Evolutionary conservation across 1,140 invertebrate species (phyloP).

Genomic region (Tenebrio molitor): DNA sequence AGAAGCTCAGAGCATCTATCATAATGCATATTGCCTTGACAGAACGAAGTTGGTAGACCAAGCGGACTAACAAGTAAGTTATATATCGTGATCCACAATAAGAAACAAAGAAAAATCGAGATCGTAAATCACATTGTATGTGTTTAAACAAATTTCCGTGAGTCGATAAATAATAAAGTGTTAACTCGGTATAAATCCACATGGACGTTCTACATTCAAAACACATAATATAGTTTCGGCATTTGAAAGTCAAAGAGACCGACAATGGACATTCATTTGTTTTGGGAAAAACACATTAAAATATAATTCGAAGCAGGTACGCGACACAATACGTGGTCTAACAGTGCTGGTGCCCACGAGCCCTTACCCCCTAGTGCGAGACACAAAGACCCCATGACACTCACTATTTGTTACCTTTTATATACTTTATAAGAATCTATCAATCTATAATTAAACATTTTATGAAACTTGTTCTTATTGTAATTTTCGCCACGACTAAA

Average conservation of each 20-base stretch:
- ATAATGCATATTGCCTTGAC: slow-evolving; percentile 49
- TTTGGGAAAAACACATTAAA: slow-evolving; percentile 65
- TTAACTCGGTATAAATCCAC: slow-evolving; percentile 61
- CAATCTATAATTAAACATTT: slow-evolving; percentile 63
- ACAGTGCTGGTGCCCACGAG: slow-evolving; percentile 48
- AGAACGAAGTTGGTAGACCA: slow-evolving; percentile 57
- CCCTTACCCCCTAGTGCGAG: slow-evolving; percentile 45
- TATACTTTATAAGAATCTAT: slow-evolving; percentile 61
- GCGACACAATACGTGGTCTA: slow-evolving; percentile 62
- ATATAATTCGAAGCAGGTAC: slow-evolving; percentile 64
- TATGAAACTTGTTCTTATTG: slow-evolving; percentile 53
- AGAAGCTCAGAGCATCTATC: slow-evolving; percentile 46
- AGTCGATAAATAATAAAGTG: slow-evolving; percentile 62
- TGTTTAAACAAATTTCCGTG: slow-evolving; percentile 61
- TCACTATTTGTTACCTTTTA: slow-evolving; percentile 64
- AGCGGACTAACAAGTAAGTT: slow-evolving; percentile 56
- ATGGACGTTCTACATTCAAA: slow-evolving; percentile 62
- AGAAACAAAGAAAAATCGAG: slow-evolving; percentile 58
- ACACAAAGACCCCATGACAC: slow-evolving; percentile 61
- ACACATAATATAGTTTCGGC: slow-evolving; percentile 62
- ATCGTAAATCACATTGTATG: slow-evolving; percentile 59
- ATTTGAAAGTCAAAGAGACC: slow-evolving; percentile 61
- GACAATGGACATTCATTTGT: slow-evolving; percentile 65
- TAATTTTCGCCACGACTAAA: slow-evolving; percentile 47
- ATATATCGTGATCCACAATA: slow-evolving; percentile 58